Base-by-base conservation (phyloP, 2,797 vertebrate species). In the Squalus acanthias region DNA sequence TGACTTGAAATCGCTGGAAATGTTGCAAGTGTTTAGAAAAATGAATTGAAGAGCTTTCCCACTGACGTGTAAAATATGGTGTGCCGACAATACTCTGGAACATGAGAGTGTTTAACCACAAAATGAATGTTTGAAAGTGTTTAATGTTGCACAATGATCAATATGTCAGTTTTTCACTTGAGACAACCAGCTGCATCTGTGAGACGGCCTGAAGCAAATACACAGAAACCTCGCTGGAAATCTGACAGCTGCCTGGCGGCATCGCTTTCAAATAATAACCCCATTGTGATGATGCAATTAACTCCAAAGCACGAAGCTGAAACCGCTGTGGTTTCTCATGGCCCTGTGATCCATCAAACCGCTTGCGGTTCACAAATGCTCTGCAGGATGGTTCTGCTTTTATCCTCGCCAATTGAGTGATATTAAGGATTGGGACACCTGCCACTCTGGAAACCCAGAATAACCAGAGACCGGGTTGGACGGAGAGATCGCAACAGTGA, bases 101-200 rank as follows among this genome's bases (percentile, higher is more conserved):
- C 22, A 29, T 29, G 24, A 89, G 53, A 26, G 50, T 60, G 53
- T 12, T 89, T 89, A 60, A 89, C 24, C 26, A 29, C 26, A 89
- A 26, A 60, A 29, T 60, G 24, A 12, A 89, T 60, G 15, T 88
- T 89, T 89, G 87, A 12, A 89, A 89, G 24, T 89, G 87, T 57
- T 89, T 57, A 57, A 60, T 89, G 53, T 89, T 89, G 87, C 50
- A 89, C 87, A 89, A 60, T 60, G 53, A 57, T 88, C 85, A 88
- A 88, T 88, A 6, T 53, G 87, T 89, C 53, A 76, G 26, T 39
- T 74, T 74, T 74, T 74, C 29, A 88, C 50, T 88, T 88, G 24
- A 88, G 26, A 89, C 60, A 89, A 82, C 53, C 50, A 89, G 87
- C 87, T 89, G 87, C 87, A 53, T 53, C 3, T 89, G 87, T 1